Evolutionary conservation across 2,888 invertebrate species (phyloP).

Genomic region (Ceraclea dissimilis): DNA sequence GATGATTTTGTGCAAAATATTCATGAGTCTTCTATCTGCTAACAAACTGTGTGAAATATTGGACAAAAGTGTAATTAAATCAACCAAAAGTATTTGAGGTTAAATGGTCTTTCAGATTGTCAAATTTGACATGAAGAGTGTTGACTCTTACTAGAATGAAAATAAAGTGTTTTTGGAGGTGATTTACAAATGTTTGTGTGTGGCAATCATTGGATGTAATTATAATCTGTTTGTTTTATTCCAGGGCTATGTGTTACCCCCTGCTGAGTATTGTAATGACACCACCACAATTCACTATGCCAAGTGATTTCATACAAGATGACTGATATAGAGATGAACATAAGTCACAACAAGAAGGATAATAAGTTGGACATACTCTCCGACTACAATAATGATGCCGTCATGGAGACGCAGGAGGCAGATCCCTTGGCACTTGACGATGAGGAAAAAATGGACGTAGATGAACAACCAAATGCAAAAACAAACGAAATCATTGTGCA

Average conservation of each 20-base stretch:
- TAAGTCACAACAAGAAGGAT: not conserved
- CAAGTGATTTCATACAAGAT: constrained; percentile 1
- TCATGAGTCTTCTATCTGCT: too few species aligned
- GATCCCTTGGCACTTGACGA: constrained; percentile 16
- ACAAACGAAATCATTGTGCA: not conserved
- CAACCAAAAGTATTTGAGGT: too few species aligned
- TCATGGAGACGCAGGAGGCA: constrained; percentile 6
- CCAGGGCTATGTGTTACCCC: constrained; percentile 7
- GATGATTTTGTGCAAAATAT: too few species aligned
- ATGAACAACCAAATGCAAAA: not conserved
- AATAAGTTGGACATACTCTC: not conserved
- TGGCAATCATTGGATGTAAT: too few species aligned
- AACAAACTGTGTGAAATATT: too few species aligned
- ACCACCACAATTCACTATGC: not conserved
- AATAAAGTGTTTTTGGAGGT: too few species aligned
- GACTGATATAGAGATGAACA: constrained; percentile 18
- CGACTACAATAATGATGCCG: constrained; percentile 6
- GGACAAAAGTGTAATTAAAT: too few species aligned
- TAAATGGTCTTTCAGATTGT: too few species aligned
- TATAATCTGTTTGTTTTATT: constrained; percentile 6
- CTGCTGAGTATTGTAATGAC: constrained; percentile 2
- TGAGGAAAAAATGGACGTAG: constrained; percentile 10
- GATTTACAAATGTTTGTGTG: too few species aligned
- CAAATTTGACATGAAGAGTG: too few species aligned
- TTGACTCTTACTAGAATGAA: too few species aligned